Percentiles rank a stretch among this genome's conserved stretches.
phyloP scores from a whole-genome alignment of 2,888 invertebrate species.

The Cephus rjabovi region DNA sequence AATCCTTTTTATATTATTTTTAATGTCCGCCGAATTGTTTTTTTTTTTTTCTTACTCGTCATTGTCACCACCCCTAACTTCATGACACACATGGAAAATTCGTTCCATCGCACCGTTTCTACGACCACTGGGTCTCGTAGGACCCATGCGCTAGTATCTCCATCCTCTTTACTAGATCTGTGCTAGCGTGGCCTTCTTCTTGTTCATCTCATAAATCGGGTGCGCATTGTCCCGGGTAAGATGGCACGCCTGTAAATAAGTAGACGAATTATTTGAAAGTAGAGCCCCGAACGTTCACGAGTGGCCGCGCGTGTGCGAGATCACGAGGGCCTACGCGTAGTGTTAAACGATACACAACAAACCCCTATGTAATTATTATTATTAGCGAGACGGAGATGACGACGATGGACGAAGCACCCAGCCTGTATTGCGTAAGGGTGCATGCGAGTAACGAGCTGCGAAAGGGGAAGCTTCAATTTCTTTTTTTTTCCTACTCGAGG shows the following conservation, averaged over 20 bases:
- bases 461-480: conserved; percentile 8
- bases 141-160: background rate
- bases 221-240: conserved; percentile 14
- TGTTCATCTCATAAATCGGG: background rate
- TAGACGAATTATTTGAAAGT: conserved; percentile 40
- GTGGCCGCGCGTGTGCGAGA: conserved; percentile 27
- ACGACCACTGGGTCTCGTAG: background rate
- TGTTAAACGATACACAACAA: background rate
- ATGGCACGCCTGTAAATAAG: conserved; percentile 36
- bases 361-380: background rate
- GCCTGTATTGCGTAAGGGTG: background rate
- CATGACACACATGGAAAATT: background rate
- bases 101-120: background rate
- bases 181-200: background rate
- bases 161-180: background rate
- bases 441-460: background rate
- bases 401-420: background rate
- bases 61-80: background rate
- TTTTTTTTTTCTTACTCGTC: background rate
- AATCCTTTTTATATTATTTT: background rate
- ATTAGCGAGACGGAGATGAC: background rate
- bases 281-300: background rate
- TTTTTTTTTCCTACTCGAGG: conserved; percentile 9
- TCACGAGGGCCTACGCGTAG: conserved; percentile 4
- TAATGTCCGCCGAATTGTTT: background rate